Conservation (phyloP, 2,888 invertebrate genomes). For the Acanthosepion pharaonis region DNA sequence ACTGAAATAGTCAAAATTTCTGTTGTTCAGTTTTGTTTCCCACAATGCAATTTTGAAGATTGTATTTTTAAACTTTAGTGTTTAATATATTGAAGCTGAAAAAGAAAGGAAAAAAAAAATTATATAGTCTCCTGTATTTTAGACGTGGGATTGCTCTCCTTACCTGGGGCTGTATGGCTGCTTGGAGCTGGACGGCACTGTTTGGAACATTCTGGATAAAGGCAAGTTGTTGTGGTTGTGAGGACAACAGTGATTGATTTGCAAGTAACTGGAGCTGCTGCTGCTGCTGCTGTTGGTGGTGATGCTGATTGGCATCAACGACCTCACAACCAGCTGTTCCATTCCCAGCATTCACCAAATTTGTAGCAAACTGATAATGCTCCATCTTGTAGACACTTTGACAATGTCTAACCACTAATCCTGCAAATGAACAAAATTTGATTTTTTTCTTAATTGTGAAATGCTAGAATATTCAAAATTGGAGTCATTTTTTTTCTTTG, state of each 20-base stretch:
- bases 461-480: too few species aligned
- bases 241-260: constrained; percentile 41
- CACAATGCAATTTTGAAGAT: too few species aligned
- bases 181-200: constrained; percentile 43
- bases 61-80: too few species aligned
- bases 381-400: constrained; percentile 34
- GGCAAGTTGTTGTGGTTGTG: constrained; percentile 44
- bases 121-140: background rate
- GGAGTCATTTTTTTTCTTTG: too few species aligned
- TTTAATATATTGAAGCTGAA: too few species aligned
- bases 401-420: constrained; percentile 15
- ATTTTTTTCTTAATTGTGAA: too few species aligned
- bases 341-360: constrained; percentile 35
- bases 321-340: constrained; percentile 41
- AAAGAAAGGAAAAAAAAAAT: too few species aligned
- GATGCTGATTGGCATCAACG: constrained; percentile 41
- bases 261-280: constrained; percentile 43
- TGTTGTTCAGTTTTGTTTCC: too few species aligned
- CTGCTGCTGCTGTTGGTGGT: constrained; percentile 15
- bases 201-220: constrained; percentile 44
- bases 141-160: background rate
- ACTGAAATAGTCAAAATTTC: too few species aligned
- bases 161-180: constrained; percentile 39
- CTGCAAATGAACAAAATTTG: background rate
- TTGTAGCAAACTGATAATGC: constrained; percentile 43